phyloP scores from a whole-genome alignment of 2,888 invertebrate genomes.

The Bedellia somnulentella region DNA sequence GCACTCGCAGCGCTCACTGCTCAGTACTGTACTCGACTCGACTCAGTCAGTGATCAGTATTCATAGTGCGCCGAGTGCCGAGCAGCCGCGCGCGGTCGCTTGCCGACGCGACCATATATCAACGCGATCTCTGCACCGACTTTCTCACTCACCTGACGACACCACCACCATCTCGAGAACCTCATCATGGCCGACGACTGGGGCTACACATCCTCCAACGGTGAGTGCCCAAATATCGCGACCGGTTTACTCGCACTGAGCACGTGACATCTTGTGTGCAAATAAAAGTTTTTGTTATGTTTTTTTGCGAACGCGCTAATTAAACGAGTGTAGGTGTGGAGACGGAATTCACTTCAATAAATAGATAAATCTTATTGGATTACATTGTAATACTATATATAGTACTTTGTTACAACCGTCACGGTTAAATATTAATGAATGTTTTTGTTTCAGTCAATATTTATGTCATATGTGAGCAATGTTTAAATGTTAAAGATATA shows the following conservation, averaged over 20 bases:
- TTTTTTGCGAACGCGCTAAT: neutral
- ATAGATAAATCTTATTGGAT: constrained; percentile 2
- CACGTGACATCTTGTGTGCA: constrained; percentile 38
- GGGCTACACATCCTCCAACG: constrained; percentile 64
- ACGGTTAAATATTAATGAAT: no score
- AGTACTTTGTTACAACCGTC: no score
- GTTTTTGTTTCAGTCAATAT: no score
- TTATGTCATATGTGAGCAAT: no score
- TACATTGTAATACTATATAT: neutral
- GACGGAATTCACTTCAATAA: no score
- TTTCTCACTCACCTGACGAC: neutral
- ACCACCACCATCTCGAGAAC: no score
- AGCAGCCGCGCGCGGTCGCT: constrained; percentile 42
- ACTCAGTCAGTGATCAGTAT: neutral
- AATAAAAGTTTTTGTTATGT: constrained; percentile 17
- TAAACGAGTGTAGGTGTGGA: no score
- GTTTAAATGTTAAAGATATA: no score
- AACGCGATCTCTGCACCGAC: constrained; percentile 16
- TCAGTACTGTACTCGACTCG: no score
- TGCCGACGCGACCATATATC: constrained; percentile 39
- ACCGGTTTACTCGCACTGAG: constrained; percentile 55
- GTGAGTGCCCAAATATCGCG: constrained; percentile 32
- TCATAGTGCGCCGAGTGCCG: constrained; percentile 24
- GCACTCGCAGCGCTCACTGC: no score
- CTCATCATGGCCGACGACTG: constrained; percentile 55